Conservation (phyloP, 2,888 invertebrate species). For the Dastarcus helophoroides region DNA sequence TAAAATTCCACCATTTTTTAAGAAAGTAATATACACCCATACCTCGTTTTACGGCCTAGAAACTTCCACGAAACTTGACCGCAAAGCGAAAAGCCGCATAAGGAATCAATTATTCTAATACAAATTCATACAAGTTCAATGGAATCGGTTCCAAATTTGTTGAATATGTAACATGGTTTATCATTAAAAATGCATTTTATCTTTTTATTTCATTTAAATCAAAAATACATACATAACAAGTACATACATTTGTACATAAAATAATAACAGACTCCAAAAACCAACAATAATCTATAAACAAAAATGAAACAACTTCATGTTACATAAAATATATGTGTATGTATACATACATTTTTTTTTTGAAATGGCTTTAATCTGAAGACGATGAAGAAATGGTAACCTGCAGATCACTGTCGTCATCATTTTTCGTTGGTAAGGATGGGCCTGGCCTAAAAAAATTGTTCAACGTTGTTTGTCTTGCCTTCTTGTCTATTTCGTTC, state of each 20-base stretch:
- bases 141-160: constrained; percentile 13
- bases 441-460: constrained; percentile 11
- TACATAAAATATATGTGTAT: constrained; percentile 8
- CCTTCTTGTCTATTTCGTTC: constrained; percentile 15
- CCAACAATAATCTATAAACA: constrained; percentile 9
- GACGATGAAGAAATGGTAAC: constrained; percentile 13
- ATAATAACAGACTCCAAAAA: too few species aligned
- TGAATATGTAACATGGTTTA: constrained; percentile 13
- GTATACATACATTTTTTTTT: constrained; percentile 9
- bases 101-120: constrained; percentile 9
- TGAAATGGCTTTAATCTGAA: constrained; percentile 12
- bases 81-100: constrained; percentile 7
- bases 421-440: constrained; percentile 12
- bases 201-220: constrained; percentile 12
- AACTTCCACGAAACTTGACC: constrained; percentile 14
- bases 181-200: constrained; percentile 10
- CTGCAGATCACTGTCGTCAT: constrained; percentile 14
- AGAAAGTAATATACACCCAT: constrained; percentile 14
- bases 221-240: constrained; percentile 8
- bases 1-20: too few species aligned
- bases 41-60: constrained; percentile 16
- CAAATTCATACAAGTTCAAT: constrained; percentile 13
- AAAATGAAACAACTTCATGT: constrained; percentile 11
- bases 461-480: constrained; percentile 15
- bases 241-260: constrained; percentile 2